A percentile compares a stretch with the other conserved stretches of the same genome.
These are phyloP conservation scores for Pseudopleuronectes americanus DNA, from an alignment of 2,797 vertebrate species.

Conservation along the genomic window DNA sequence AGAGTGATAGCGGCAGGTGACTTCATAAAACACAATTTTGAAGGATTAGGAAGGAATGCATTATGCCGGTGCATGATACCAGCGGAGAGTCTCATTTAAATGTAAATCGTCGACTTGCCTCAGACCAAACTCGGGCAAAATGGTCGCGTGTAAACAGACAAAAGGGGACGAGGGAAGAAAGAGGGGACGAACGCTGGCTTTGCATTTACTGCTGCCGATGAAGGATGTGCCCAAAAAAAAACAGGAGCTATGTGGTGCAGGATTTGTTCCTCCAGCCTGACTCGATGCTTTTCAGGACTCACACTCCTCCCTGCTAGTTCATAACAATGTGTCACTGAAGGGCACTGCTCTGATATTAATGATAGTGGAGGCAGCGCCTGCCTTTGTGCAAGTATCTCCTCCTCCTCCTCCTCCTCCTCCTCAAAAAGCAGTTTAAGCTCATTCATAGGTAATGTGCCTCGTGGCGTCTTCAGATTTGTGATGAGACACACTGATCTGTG, in stretches of 20 bases:
- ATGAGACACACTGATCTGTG: slow-evolving; percentile 4
- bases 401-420: not conserved
- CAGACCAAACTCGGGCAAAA: slow-evolving; percentile 13
- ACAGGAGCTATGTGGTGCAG: no score
- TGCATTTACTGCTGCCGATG: not conserved
- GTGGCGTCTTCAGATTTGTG: slow-evolving; percentile 18
- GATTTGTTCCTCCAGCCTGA: slow-evolving; percentile 5
- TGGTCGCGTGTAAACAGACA: slow-evolving; percentile 21
- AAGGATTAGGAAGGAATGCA: slow-evolving; percentile 50
- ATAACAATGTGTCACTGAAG: slow-evolving; percentile 47
- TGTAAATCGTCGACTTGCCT: slow-evolving; percentile 57
- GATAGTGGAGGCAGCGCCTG: slow-evolving; percentile 16
- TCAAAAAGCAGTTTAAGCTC: slow-evolving; percentile 39
- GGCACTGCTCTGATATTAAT: slow-evolving; percentile 37
- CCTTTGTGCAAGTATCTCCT: slow-evolving; percentile 18
- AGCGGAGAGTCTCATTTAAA: slow-evolving; percentile 65
- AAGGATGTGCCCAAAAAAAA: not conserved
- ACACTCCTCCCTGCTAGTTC: slow-evolving; percentile 19
- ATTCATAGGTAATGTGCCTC: slow-evolving; percentile 38
- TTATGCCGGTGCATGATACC: slow-evolving; percentile 42
- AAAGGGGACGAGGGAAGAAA: slow-evolving; percentile 1
- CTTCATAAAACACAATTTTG: slow-evolving; percentile 51
- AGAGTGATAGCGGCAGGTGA: slow-evolving; percentile 49
- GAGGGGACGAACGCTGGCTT: slow-evolving; percentile 9
- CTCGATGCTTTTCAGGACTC: slow-evolving; percentile 24